Base-by-base conservation (phyloP, 2,797 vertebrate species). In the Delichon dasypus region DNA sequence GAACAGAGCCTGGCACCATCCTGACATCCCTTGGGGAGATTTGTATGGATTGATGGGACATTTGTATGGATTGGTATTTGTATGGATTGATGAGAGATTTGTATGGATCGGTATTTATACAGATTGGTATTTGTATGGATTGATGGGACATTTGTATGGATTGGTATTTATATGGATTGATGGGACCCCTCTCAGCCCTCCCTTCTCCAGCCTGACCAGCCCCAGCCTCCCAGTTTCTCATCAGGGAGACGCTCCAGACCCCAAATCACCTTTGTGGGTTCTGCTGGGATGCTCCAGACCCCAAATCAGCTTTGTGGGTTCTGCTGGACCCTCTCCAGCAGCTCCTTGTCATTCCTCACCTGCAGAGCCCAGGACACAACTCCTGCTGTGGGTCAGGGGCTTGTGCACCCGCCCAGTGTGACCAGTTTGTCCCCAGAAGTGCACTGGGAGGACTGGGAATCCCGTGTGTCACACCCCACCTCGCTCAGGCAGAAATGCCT, bases 311-410 rank as follows among this genome's bases (percentile, higher is more conserved):
- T 9, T 1, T 10, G 34, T 16, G 76, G 38, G 3, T 2, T 38
- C 60, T 25, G 60, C 53, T 45, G 68, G 47, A 14, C 21, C 40
- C 47, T 23, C 34, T 22, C 45, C 61, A 67, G 68, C 30, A 47
- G 17, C 47, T 54, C 86, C 62, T 0, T 2, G 8, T 10, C 29
- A 2, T 1, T 29, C n/a, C 18, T 4, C 25, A 34, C 0, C 30
- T 27, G 30, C 42, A 38, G 34, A 45, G 67, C 55, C 26, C 54
- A 75, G 48, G 14, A 2, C 57, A 16, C 32, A 7, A 1, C 4
- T 79, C 85, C 72, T 34, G 10, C 58, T 9, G 36, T 0, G 27
- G 36, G 78, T 38, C 78, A 64, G 54, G 25, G 0, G 8, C 55
- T 1, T 4, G 20, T 11, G n/a, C 45, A 29, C 11, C 60, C 65